Conservation (phyloP, 2,797 vertebrate genomes). For the Glossophaga mutica region DNA sequence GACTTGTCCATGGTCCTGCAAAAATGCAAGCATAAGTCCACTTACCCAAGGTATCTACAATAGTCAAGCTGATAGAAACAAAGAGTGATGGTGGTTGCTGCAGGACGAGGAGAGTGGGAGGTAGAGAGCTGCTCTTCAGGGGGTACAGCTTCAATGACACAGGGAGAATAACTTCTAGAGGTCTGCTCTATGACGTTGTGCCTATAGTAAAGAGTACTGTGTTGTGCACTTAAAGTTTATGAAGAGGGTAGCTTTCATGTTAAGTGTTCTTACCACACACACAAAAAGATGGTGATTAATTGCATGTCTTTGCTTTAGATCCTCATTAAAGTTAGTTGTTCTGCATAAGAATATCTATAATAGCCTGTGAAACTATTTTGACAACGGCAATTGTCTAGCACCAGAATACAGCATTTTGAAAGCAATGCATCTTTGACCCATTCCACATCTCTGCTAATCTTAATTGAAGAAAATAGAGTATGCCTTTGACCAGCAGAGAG, state of each 20-base stretch:
- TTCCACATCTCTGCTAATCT: background rate
- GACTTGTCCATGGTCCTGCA: background rate
- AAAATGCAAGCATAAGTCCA: background rate
- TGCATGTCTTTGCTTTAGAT: background rate
- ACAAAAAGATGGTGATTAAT: background rate
- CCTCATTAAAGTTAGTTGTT: background rate
- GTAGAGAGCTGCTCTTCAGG: background rate
- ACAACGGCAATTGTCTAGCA: background rate
- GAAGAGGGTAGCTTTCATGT: background rate
- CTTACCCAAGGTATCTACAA: background rate
- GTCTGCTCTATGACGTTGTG: too few relatives aligned
- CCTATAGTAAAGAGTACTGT: background rate
- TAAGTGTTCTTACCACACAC: background rate
- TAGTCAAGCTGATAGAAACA: background rate
- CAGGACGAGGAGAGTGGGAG: too few relatives aligned
- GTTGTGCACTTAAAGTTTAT: background rate
- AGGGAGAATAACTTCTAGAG: background rate
- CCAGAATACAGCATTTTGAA: background rate
- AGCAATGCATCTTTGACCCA: background rate
- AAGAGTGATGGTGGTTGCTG: background rate
- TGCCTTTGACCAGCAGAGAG: slow-evolving; percentile 84
- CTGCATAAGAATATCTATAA: background rate
- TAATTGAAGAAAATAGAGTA: slow-evolving; percentile 72
- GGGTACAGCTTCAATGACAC: background rate
- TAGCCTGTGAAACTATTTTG: background rate